A percentile compares a stretch with the other conserved stretches of the same genome.
phyloP scores from a whole-genome alignment of 2,888 invertebrate species.

The Bombyx huttoni region DNA sequence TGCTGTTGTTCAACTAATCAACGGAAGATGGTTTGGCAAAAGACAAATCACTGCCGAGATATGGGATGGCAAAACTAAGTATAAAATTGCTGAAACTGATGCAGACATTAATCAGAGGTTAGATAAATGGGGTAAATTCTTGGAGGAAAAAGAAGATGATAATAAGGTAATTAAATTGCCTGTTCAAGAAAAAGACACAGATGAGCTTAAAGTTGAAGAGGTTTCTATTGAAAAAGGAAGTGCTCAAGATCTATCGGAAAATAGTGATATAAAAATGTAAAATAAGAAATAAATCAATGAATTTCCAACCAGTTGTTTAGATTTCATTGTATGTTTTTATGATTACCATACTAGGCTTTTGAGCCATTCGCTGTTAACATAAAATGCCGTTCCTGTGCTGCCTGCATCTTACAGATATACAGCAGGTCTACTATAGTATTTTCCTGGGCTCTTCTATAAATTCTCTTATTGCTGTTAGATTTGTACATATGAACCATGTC shows the following conservation, averaged over 20 bases:
- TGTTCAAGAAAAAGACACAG: conserved; percentile 2
- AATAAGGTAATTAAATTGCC: conserved; percentile 1
- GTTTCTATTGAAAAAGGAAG: conserved; percentile 5
- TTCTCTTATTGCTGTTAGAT: too few species aligned
- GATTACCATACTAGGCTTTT: not conserved
- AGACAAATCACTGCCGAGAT: conserved; percentile 87
- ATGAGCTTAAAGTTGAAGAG: not conserved
- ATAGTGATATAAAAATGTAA: not conserved
- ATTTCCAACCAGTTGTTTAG: not conserved
- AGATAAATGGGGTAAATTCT: conserved; percentile 89
- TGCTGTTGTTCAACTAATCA: conserved; percentile 86
- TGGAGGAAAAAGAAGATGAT: conserved; percentile 73
- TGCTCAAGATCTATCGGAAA: conserved; percentile 6
- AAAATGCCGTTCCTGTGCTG: too few species aligned
- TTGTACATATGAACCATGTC: too few species aligned
- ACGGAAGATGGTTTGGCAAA: conserved; percentile 92
- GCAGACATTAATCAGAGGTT: conserved; percentile 86
- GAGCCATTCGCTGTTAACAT: too few species aligned
- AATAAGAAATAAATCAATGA: conserved; percentile 3
- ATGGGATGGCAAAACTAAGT: conserved; percentile 97
- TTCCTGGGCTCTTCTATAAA: too few species aligned
- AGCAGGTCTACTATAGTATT: too few species aligned
- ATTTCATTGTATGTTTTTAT: not conserved
- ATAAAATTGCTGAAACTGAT: conserved; percentile 91
- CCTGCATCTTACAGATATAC: too few species aligned